A percentile compares a stretch with the other conserved stretches of the same genome.
phyloP scores from a whole-genome alignment of 2,888 invertebrate genomes.

The Phragmatobia fuliginosa region DNA sequence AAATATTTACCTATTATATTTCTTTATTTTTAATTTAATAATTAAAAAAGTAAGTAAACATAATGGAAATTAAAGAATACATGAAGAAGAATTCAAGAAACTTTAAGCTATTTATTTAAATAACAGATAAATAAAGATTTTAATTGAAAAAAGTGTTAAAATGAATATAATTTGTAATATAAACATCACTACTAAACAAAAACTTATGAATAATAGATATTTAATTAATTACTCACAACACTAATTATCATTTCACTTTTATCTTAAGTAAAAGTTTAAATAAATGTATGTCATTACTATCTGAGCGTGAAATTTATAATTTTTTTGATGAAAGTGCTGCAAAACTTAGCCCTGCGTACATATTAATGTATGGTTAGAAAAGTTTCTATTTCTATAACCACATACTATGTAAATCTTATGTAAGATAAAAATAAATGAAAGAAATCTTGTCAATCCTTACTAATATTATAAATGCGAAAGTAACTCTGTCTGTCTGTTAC shows the following conservation, averaged over 20 bases:
- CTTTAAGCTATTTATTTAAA: no score
- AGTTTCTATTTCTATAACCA: no score
- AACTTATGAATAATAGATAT: background rate
- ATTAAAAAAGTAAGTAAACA: no score
- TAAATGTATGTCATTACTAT: slow-evolving; percentile 18
- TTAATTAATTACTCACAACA: background rate
- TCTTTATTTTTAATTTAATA: no score
- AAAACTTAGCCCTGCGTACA: slow-evolving; percentile 4
- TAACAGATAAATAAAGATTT: background rate
- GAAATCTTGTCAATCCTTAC: no score
- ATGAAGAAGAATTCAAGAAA: no score
- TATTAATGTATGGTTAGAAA: background rate
- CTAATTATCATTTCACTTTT: slow-evolving; percentile 8
- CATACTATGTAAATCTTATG: no score
- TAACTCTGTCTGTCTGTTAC: no score
- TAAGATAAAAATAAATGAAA: no score
- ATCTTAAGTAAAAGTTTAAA: slow-evolving; percentile 20
- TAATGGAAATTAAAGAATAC: no score
- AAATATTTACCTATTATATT: no score
- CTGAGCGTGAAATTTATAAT: slow-evolving; percentile 12
- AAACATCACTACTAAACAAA: background rate
- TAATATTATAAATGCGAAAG: no score
- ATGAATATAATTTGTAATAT: background rate
- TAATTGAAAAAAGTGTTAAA: background rate
- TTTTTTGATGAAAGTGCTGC: slow-evolving; percentile 13